Percentiles rank a stretch among this genome's conserved stretches.
Evolutionary conservation across 2,888 invertebrate genomes (phyloP).

Genomic region (Sesamia inferens): DNA sequence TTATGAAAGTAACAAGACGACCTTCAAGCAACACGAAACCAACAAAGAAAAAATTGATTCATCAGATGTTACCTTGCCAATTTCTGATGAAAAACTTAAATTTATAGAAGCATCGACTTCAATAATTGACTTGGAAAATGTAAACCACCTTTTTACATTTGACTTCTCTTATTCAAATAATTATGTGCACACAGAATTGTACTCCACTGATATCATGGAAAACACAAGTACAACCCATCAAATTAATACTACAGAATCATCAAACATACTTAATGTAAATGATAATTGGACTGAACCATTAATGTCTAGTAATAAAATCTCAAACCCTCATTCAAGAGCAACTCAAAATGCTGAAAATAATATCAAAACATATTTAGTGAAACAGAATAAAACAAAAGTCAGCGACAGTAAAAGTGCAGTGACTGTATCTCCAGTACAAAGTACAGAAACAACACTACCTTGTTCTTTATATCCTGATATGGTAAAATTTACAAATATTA

Average conservation of each 20-base stretch:
- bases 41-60: background rate
- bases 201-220: constrained; percentile 1
- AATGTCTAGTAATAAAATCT: background rate
- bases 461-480: background rate
- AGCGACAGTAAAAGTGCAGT: background rate
- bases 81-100: background rate
- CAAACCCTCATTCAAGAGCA: background rate
- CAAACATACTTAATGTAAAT: background rate
- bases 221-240: background rate
- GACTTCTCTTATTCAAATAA: background rate
- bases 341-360: background rate
- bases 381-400: background rate
- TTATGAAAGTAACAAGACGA: background rate
- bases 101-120: background rate
- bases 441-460: background rate
- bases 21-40: background rate
- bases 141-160: background rate
- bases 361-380: background rate
- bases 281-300: background rate
- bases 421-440: background rate
- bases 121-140: background rate
- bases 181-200: background rate
- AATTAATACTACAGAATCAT: background rate
- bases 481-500: constrained; percentile 2
- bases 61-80: background rate